Evolutionary conservation across 2,888 invertebrate genomes (phyloP).

Genomic region (Venustoraphidia nigricollis): DNA sequence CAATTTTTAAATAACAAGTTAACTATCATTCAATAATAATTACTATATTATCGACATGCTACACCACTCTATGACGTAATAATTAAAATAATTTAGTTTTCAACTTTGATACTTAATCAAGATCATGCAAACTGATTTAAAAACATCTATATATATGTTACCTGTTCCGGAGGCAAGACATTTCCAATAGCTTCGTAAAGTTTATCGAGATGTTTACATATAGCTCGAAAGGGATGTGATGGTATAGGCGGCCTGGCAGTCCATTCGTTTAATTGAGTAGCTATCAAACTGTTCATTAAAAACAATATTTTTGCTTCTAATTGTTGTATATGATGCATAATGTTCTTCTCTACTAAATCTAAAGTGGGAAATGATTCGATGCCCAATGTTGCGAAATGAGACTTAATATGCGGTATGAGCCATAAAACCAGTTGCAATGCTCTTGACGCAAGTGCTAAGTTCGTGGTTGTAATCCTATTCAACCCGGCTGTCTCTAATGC

Average conservation of each 20-base stretch:
- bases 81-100: background rate
- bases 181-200: slow-evolving; percentile 81
- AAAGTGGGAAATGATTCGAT: slow-evolving; percentile 29
- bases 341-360: slow-evolving; percentile 60
- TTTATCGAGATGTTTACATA: slow-evolving; percentile 78
- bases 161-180: slow-evolving; percentile 66
- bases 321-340: slow-evolving; percentile 80
- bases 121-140: background rate
- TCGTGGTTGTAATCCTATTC: slow-evolving; percentile 88
- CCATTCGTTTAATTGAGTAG: slow-evolving; percentile 72
- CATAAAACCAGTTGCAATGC: slow-evolving; percentile 69
- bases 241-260: slow-evolving; percentile 92
- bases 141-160: slow-evolving; percentile 20
- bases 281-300: slow-evolving; percentile 75
- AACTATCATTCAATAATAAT: too few species aligned
- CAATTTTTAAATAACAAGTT: too few species aligned
- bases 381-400: slow-evolving; percentile 43
- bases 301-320: slow-evolving; percentile 81
- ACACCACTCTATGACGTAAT: background rate
- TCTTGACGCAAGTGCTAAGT: slow-evolving; percentile 74
- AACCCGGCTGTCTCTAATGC: slow-evolving; percentile 88
- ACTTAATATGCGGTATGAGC: slow-evolving; percentile 56
- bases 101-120: background rate
- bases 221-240: slow-evolving; percentile 74
- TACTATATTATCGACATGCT: too few species aligned